Conservation (phyloP, 2,113 vertebrate species). For the Bufo bufo region DNA sequence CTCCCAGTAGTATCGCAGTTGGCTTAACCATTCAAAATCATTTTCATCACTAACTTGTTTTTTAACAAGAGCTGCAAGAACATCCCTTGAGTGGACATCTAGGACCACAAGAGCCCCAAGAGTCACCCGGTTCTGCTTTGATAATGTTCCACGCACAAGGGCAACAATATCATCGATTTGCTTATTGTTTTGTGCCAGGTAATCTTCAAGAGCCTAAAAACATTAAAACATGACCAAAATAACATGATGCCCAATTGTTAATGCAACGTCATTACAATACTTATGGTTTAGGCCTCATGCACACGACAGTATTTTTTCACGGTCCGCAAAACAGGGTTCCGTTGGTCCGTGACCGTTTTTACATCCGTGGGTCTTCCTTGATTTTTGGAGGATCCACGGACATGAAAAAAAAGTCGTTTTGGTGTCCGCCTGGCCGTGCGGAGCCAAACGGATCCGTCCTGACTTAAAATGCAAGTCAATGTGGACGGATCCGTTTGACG, state of each 20-base stretch:
- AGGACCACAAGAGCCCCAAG: constrained; percentile 85
- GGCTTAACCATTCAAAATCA: constrained; percentile 90
- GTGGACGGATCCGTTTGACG: too few relatives aligned
- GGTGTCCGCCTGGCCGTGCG: too few relatives aligned
- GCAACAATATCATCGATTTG: constrained; percentile 88
- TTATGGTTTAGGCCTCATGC: too few relatives aligned
- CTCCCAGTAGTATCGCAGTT: constrained; percentile 89
- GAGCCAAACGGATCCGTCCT: too few relatives aligned
- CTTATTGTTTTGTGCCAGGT: constrained; percentile 79
- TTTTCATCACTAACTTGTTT: constrained; percentile 81
- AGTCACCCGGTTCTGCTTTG: constrained; percentile 86
- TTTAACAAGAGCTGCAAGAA: constrained; percentile 77
- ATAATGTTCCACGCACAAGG: constrained; percentile 83
- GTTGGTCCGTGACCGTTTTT: too few relatives aligned
- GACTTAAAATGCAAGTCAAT: too few relatives aligned
- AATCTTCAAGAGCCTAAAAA: constrained; percentile 75
- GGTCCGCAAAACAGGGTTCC: too few relatives aligned
- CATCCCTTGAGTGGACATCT: constrained; percentile 86
- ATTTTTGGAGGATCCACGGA: too few relatives aligned
- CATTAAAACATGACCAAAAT: neutral
- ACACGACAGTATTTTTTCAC: too few relatives aligned
- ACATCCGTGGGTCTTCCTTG: too few relatives aligned
- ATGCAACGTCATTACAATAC: neutral
- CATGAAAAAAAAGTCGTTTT: too few relatives aligned
- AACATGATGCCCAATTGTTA: neutral